Percentiles rank a stretch among this genome's conserved stretches.
phyloP scores from a whole-genome alignment of 2,888 invertebrate genomes.

The Eubasilissa splendida region DNA sequence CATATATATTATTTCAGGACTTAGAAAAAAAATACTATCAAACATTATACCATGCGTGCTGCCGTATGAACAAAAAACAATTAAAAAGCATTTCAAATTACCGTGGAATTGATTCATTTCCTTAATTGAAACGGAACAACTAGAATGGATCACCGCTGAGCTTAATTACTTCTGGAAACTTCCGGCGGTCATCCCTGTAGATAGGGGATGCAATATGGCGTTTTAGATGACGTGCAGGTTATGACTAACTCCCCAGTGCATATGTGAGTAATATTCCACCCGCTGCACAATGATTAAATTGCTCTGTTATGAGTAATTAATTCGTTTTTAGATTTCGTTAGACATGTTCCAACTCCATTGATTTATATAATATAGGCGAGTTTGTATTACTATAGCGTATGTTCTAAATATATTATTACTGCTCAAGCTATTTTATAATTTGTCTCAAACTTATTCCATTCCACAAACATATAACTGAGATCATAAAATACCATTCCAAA shows the following conservation, averaged over 20 bases:
- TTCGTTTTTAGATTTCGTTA: background rate
- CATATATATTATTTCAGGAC: no score
- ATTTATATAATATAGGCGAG: no score
- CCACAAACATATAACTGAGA: no score
- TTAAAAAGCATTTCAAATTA: conserved; percentile 28
- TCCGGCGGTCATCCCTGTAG: conserved; percentile 31
- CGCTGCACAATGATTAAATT: conserved; percentile 19
- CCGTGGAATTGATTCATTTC: conserved; percentile 30
- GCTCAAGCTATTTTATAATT: no score
- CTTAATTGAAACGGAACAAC: conserved; percentile 39
- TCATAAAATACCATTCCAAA: no score
- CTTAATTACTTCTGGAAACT: conserved; percentile 51
- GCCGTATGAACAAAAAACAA: conserved; percentile 4
- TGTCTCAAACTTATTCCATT: no score
- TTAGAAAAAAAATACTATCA: no score
- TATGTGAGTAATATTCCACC: conserved; percentile 5
- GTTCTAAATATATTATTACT: no score
- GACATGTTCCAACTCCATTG: no score
- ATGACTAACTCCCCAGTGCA: conserved; percentile 46
- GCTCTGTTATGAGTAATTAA: conserved; percentile 27
- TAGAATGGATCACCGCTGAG: conserved; percentile 22
- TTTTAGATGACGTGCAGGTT: conserved; percentile 55
- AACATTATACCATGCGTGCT: background rate
- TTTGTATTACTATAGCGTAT: no score
- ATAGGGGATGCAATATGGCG: conserved; percentile 54